phyloP scores from a whole-genome alignment of 2,113 vertebrate species.

The Desmodus rotundus region DNA sequence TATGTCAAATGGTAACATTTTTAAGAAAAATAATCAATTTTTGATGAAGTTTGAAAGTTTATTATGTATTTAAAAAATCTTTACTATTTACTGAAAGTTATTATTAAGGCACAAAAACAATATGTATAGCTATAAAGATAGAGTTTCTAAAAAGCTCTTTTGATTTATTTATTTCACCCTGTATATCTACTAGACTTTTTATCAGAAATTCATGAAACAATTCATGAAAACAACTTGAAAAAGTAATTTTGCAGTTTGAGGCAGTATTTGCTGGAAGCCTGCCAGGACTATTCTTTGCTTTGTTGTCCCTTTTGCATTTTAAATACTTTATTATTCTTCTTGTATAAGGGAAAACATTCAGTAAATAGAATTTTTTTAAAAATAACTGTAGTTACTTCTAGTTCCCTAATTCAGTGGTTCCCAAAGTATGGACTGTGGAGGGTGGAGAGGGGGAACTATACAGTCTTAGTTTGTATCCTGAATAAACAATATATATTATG shows the following conservation, averaged over 20 bases:
- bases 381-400: background rate
- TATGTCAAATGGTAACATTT: background rate
- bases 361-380: background rate
- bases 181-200: background rate
- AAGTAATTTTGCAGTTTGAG: background rate
- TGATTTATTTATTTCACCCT: background rate
- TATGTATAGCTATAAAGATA: background rate
- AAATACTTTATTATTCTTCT: slow-evolving; percentile 7
- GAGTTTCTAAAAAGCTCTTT: background rate
- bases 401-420: background rate
- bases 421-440: background rate
- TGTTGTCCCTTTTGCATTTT: background rate
- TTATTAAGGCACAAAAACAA: background rate
- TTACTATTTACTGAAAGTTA: background rate
- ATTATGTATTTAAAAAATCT: background rate
- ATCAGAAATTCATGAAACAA: slow-evolving; percentile 15
- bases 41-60: background rate
- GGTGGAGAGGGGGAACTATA: background rate
- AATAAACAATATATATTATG: background rate
- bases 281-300: background rate
- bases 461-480: background rate
- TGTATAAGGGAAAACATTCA: background rate
- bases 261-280: background rate
- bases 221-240: too few species aligned
- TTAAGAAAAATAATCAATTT: background rate